These are phyloP conservation scores for Delia radicum DNA, from an alignment of 1,140 invertebrate genomes.

Conservation along the genomic window DNA sequence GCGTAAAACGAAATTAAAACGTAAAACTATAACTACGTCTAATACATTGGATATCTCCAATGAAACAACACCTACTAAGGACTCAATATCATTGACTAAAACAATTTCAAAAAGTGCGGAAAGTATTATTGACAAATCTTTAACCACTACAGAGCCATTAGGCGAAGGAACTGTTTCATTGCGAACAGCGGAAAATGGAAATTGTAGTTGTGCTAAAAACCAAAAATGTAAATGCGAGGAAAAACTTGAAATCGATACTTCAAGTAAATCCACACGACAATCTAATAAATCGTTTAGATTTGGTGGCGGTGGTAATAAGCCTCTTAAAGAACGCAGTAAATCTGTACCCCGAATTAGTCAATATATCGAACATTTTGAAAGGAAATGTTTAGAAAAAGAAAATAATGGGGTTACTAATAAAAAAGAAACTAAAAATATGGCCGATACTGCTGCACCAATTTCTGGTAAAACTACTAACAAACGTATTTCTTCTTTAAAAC, in stretches of 20 bases:
- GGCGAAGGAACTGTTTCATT: not conserved
- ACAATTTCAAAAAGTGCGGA: slow-evolving; percentile 32
- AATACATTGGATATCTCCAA: slow-evolving; percentile 50
- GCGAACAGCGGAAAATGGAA: not conserved
- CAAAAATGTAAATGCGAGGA: not conserved
- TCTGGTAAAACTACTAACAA: slow-evolving; percentile 65
- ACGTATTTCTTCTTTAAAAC: slow-evolving; percentile 66
- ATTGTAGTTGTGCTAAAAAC: not conserved
- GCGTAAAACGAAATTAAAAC: slow-evolving; percentile 62
- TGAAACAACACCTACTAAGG: slow-evolving; percentile 34
- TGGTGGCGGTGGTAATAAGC: slow-evolving; percentile 44
- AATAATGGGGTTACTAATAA: not conserved
- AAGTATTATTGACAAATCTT: slow-evolving; percentile 45
- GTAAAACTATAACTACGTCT: slow-evolving; percentile 50
- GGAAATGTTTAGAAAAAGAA: too few species aligned
- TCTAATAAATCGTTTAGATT: slow-evolving; percentile 42
- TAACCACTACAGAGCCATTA: slow-evolving; percentile 34
- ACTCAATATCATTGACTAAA: not conserved
- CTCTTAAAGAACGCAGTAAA: slow-evolving; percentile 52
- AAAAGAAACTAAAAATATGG: slow-evolving; percentile 42
- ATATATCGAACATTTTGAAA: slow-evolving; percentile 36
- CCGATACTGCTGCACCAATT: slow-evolving; percentile 63
- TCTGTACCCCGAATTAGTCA: slow-evolving; percentile 49
- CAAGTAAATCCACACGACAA: slow-evolving; percentile 23
- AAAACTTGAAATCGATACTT: not conserved